Evolutionary conservation across 2,113 vertebrate genomes (phyloP).

Genomic region (Polypterus senegalus): DNA sequence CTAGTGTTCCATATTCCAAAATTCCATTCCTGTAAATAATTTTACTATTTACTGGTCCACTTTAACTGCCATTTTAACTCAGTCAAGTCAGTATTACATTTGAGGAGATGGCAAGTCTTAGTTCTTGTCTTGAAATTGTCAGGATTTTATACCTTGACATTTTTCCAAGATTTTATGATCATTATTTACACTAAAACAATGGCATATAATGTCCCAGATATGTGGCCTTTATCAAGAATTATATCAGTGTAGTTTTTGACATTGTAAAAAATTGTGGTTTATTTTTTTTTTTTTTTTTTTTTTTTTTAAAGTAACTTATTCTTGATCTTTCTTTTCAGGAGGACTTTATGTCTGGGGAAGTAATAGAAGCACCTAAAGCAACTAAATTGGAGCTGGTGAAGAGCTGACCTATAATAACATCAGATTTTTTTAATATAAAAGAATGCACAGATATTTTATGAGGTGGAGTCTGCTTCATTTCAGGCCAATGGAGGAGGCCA

Average conservation of each 20-base stretch:
- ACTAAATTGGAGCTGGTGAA: constrained; percentile 60
- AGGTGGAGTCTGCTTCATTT: too few species aligned
- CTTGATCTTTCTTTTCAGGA: constrained; percentile 53
- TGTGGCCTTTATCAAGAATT: too few species aligned
- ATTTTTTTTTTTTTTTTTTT: constrained; percentile 14
- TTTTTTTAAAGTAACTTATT: neutral
- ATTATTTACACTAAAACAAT: neutral
- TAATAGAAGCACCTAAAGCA: constrained; percentile 51
- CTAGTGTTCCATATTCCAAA: too few species aligned
- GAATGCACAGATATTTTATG: too few species aligned
- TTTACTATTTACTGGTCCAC: too few species aligned
- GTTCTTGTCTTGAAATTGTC: neutral
- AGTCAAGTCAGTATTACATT: too few species aligned
- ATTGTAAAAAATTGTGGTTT: neutral
- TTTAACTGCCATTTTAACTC: too few species aligned
- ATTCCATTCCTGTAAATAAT: too few species aligned
- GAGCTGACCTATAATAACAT: constrained; percentile 43
- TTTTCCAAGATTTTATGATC: constrained; percentile 1
- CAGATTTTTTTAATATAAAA: too few species aligned
- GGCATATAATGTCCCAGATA: neutral
- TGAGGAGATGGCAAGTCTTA: too few species aligned
- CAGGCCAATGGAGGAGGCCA: too few species aligned
- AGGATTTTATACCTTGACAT: constrained; percentile 1
- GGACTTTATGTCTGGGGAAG: constrained; percentile 73
- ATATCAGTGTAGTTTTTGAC: neutral